Evolutionary conservation across 2,797 vertebrate genomes (phyloP).

Genomic region (Meda fulgida): DNA sequence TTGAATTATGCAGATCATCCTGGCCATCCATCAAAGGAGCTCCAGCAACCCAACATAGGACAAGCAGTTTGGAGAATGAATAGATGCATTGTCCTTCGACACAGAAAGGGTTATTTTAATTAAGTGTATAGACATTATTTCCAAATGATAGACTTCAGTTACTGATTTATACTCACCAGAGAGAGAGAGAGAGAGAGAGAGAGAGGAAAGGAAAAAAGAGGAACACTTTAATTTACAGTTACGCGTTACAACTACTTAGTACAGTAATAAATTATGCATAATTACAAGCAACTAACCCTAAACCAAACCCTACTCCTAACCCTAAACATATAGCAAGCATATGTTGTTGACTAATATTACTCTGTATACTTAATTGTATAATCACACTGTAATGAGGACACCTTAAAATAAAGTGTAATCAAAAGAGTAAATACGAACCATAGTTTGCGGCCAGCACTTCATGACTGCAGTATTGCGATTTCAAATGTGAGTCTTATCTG

Average conservation of each 20-base stretch:
- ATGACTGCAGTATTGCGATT: background rate
- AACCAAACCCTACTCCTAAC: background rate
- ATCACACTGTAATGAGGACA: background rate
- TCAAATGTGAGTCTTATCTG: conserved; percentile 2
- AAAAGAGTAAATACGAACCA: no score
- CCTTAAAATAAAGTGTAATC: background rate
- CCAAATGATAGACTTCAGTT: background rate
- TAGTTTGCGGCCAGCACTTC: background rate
- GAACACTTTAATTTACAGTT: background rate
- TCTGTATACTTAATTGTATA: background rate
- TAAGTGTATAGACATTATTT: background rate
- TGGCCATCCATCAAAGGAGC: background rate
- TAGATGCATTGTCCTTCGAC: background rate
- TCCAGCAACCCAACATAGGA: background rate
- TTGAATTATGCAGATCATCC: background rate
- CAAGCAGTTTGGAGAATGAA: background rate
- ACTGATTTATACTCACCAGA: background rate
- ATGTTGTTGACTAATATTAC: background rate
- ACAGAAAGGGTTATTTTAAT: background rate
- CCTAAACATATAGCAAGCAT: background rate
- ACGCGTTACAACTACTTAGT: background rate
- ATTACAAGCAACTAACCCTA: background rate
- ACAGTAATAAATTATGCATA: background rate
- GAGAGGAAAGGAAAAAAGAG: background rate
- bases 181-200: background rate